Evolutionary conservation across 2,797 vertebrate genomes (phyloP).

Genomic region (Poecilia wingei): DNA sequence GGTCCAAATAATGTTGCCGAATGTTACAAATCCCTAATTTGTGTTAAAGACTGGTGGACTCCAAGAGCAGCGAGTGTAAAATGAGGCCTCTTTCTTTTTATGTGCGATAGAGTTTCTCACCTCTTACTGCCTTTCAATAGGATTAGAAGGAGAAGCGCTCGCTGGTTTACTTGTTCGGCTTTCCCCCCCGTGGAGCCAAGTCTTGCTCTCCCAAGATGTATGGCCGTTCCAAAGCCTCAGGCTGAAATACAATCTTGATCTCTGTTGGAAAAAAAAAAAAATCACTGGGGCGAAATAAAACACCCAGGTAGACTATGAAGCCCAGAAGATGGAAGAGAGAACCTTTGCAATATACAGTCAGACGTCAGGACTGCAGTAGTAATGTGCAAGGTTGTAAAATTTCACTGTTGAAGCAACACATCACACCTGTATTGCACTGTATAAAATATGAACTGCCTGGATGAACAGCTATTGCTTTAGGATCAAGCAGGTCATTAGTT

Average conservation of each 20-base stretch:
- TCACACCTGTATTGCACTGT: slow-evolving; percentile 17
- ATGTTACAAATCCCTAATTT: slow-evolving; percentile 54
- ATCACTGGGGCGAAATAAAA: slow-evolving; percentile 63
- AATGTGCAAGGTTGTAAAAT: slow-evolving; percentile 40
- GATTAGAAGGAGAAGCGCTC: slow-evolving; percentile 64
- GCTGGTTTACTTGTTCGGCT: slow-evolving; percentile 49
- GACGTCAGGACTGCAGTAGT: slow-evolving; percentile 44
- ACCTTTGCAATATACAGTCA: slow-evolving; percentile 37
- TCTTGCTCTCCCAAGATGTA: slow-evolving; percentile 58
- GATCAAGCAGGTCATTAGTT: slow-evolving; percentile 1
- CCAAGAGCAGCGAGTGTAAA: slow-evolving; percentile 33
- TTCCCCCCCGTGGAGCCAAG: slow-evolving; percentile 33
- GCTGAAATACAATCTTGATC: slow-evolving; percentile 67
- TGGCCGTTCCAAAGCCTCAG: slow-evolving; percentile 51
- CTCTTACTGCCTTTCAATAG: slow-evolving; percentile 53
- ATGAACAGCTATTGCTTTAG: slow-evolving; percentile 26
- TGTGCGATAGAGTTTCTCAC: slow-evolving; percentile 69
- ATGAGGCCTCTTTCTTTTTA: slow-evolving; percentile 57
- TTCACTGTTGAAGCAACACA: slow-evolving; percentile 39
- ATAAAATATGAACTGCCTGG: neutral
- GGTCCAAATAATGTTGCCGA: slow-evolving; percentile 36
- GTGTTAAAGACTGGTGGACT: slow-evolving; percentile 29
- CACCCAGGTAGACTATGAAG: slow-evolving; percentile 31
- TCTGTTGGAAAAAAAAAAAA: slow-evolving; percentile 50
- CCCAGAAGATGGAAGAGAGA: neutral